Conservation (phyloP, 2,888 invertebrate genomes). For the Agapetus fuscipes region DNA sequence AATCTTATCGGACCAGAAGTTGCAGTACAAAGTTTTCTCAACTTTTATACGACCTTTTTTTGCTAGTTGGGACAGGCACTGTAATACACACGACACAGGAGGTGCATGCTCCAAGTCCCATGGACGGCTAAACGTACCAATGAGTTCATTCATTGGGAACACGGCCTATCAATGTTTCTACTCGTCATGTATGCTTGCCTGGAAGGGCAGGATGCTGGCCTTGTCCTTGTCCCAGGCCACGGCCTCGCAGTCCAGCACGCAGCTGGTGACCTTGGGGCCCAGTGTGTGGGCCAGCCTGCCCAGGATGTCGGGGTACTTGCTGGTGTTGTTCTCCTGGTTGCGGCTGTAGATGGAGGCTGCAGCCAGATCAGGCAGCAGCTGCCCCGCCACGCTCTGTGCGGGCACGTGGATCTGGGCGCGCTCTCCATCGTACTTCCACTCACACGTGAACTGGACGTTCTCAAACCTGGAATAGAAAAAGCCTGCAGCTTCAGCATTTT, state of each 20-base stretch:
- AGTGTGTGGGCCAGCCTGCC: conserved; percentile 53
- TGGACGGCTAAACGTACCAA: too few relatives aligned
- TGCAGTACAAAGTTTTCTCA: too few relatives aligned
- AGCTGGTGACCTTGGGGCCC: conserved; percentile 55
- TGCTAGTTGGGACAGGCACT: too few relatives aligned
- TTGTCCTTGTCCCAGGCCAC: conserved; percentile 91
- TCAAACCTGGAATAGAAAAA: conserved; percentile 61
- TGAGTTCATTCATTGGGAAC: too few relatives aligned
- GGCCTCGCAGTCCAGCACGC: conserved; percentile 92
- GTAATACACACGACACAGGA: too few relatives aligned
- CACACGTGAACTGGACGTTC: conserved; percentile 86
- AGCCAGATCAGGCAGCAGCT: conserved; percentile 36
- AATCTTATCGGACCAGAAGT: too few relatives aligned
- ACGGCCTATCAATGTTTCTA: too few relatives aligned
- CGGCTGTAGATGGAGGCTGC: conserved; percentile 82
- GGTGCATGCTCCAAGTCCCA: too few relatives aligned
- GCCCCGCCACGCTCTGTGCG: conserved; percentile 9
- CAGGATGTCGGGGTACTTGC: conserved; percentile 94
- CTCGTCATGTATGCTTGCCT: conserved; percentile 38
- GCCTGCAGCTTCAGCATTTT: too few relatives aligned
- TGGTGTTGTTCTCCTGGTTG: conserved; percentile 90
- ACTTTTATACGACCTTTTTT: too few relatives aligned
- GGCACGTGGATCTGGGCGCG: conserved; percentile 75
- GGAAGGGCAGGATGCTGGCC: conserved; percentile 91
- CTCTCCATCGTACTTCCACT: conserved; percentile 99